Percentiles rank a stretch among this genome's conserved stretches.
Evolutionary conservation across 2,797 vertebrate genomes (phyloP).

Genomic region (Tapera naevia): DNA sequence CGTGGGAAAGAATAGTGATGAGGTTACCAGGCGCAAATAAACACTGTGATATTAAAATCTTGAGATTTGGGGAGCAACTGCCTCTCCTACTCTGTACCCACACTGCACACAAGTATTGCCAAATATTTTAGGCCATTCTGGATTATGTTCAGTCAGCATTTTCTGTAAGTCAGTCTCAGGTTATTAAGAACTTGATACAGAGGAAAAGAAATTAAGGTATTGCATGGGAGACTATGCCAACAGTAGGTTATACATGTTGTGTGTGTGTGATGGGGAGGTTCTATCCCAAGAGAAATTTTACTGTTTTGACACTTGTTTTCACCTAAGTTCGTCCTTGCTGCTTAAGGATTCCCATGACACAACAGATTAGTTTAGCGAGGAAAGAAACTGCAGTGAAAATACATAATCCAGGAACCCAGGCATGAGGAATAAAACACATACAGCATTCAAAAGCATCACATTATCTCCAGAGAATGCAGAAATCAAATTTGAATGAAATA

Average conservation of each 20-base stretch:
- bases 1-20: neutral
- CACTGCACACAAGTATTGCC: fast-evolving
- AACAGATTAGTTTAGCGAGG: neutral
- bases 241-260: neutral
- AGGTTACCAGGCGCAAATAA: neutral
- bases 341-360: neutral
- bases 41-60: neutral
- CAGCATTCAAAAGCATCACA: neutral
- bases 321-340: neutral
- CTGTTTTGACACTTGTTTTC: neutral
- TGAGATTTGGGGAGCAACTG: neutral
- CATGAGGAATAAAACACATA: neutral
- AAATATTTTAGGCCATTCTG: neutral
- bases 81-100: neutral
- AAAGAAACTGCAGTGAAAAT: neutral
- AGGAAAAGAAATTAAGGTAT: neutral
- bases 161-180: neutral
- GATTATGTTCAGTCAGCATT: neutral
- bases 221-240: neutral
- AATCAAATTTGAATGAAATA: neutral
- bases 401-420: neutral
- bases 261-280: neutral
- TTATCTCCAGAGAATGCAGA: neutral
- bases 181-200: neutral
- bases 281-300: neutral